A percentile compares a stretch with the other conserved stretches of the same genome.
phyloP scores from a whole-genome alignment of 2,113 vertebrate genomes.

The Guaruba guarouba region DNA sequence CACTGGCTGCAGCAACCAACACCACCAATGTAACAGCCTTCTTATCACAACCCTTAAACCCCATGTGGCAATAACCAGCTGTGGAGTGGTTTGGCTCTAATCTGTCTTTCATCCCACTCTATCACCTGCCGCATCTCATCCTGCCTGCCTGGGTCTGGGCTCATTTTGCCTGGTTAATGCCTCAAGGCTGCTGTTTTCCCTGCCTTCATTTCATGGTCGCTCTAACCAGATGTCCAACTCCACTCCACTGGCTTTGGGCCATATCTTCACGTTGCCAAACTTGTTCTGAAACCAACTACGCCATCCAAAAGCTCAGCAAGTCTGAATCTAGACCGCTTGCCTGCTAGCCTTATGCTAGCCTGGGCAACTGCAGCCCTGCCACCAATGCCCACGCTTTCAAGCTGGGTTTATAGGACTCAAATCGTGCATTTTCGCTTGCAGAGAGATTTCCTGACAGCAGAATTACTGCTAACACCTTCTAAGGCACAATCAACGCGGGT shows the following conservation, averaged over 20 bases:
- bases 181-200: slow-evolving; percentile 29
- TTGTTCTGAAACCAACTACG: neutral
- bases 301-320: neutral
- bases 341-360: neutral
- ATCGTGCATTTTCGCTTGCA: neutral
- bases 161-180: neutral
- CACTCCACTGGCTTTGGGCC: neutral
- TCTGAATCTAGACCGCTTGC: neutral
- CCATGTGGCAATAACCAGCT: neutral
- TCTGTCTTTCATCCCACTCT: neutral
- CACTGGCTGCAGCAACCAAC: neutral
- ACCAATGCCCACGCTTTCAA: fast-evolving
- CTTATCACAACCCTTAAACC: neutral
- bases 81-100: neutral
- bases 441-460: neutral
- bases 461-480: neutral
- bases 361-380: neutral
- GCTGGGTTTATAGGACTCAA: neutral
- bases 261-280: neutral
- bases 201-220: neutral
- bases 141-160: neutral
- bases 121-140: neutral
- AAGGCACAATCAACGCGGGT: neutral
- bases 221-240: slow-evolving; percentile 37
- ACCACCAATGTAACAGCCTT: fast-evolving